phyloP scores from a whole-genome alignment of 2,113 vertebrate species.

The Phocoena phocoena region DNA sequence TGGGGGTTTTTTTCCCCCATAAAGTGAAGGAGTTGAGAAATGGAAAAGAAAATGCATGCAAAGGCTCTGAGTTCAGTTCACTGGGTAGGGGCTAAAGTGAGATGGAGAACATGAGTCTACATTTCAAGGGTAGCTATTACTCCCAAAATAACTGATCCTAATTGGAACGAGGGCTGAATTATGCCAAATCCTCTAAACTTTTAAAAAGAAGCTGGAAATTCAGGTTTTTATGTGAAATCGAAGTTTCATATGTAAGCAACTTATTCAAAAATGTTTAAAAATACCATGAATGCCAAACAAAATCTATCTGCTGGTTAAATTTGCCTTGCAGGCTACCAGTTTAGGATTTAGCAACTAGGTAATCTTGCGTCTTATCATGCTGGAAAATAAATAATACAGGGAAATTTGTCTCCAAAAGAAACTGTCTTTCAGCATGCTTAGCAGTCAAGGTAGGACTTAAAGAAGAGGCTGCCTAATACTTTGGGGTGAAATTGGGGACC shows the following conservation, averaged over 20 bases:
- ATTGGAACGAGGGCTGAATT: background rate
- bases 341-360: background rate
- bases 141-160: no score
- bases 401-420: background rate
- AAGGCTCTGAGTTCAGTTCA: background rate
- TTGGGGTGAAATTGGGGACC: background rate
- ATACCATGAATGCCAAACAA: background rate
- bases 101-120: background rate
- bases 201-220: background rate
- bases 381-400: background rate
- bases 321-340: background rate
- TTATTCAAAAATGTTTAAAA: conserved; percentile 36
- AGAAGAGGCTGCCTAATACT: background rate
- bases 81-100: background rate
- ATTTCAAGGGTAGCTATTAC: background rate
- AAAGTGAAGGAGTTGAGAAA: background rate
- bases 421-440: background rate
- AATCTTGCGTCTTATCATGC: background rate
- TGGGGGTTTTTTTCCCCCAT: no score
- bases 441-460: background rate
- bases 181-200: background rate
- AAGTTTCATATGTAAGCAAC: background rate
- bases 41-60: background rate
- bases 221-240: background rate
- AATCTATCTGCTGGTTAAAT: background rate